Evolutionary conservation across 2,113 vertebrate genomes (phyloP).

Genomic region (Pardalotus punctatus): DNA sequence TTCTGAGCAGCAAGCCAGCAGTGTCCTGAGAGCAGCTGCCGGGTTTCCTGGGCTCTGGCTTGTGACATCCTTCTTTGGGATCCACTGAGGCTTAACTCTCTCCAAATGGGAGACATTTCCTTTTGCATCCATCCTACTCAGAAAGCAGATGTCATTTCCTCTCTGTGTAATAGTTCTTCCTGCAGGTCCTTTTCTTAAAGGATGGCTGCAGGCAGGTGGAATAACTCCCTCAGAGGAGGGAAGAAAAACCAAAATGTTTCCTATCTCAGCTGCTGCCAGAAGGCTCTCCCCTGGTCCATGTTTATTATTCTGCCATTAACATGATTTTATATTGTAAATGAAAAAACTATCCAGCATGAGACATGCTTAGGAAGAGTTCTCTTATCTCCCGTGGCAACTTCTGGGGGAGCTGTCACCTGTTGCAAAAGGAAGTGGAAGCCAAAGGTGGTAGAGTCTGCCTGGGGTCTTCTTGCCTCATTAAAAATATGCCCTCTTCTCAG

Average conservation of each 20-base stretch:
- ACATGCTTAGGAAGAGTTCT: not conserved
- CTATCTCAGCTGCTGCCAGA: not conserved
- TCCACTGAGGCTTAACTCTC: not conserved
- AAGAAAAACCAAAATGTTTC: not conserved
- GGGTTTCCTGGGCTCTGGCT: not conserved
- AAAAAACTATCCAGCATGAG: not conserved
- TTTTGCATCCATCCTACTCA: not conserved
- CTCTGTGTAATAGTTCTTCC: not conserved
- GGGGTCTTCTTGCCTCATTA: not conserved
- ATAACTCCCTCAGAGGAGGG: not conserved
- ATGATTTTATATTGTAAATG: not conserved
- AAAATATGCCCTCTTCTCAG: not conserved
- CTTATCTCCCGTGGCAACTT: not conserved
- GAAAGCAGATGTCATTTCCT: not conserved
- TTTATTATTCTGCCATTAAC: not conserved
- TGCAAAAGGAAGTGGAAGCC: not conserved
- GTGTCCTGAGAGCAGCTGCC: not conserved
- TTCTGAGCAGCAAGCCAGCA: not conserved
- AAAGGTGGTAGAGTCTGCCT: not conserved
- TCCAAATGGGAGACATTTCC: not conserved
- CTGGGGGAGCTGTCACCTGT: not conserved
- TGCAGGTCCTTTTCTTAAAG: not conserved
- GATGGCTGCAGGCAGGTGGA: not conserved
- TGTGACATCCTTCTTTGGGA: not conserved
- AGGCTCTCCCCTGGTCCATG: not conserved